Percentiles rank a stretch among this genome's conserved stretches.
Conservation (phyloP, 2,888 invertebrate genomes). For the Amphipyra berbera region DNA sequence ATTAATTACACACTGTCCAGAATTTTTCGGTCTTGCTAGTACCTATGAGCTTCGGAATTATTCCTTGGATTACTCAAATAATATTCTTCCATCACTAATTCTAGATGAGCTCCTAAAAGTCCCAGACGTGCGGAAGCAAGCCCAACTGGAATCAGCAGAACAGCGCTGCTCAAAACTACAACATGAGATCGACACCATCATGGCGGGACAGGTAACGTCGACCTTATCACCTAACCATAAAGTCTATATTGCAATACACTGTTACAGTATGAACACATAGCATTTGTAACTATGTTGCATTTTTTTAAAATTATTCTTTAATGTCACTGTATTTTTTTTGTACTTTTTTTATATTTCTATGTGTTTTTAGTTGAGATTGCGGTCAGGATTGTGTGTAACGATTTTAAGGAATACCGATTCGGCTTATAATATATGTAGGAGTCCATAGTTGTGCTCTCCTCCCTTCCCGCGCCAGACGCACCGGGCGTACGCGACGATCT, state of each 20-base stretch:
- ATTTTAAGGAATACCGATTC: background rate
- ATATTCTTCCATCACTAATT: constrained; percentile 35
- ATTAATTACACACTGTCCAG: too few relatives aligned
- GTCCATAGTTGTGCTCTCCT: too few relatives aligned
- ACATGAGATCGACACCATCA: constrained; percentile 82
- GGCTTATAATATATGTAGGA: too few relatives aligned
- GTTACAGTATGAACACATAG: constrained; percentile 46
- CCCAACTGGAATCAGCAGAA: constrained; percentile 83
- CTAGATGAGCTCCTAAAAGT: constrained; percentile 85
- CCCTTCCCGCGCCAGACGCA: too few relatives aligned
- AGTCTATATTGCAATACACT: constrained; percentile 42
- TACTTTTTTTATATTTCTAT: constrained; percentile 52
- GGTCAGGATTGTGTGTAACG: constrained; percentile 43
- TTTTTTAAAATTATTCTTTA: constrained; percentile 37
- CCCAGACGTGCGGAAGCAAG: constrained; percentile 84
- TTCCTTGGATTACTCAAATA: too few relatives aligned
- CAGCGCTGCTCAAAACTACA: constrained; percentile 80
- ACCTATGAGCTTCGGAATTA: too few relatives aligned
- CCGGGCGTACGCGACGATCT: too few relatives aligned
- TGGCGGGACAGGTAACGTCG: constrained; percentile 77
- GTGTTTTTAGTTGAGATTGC: constrained; percentile 54
- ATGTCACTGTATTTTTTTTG: constrained; percentile 52
- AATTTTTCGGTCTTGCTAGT: too few relatives aligned
- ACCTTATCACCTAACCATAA: constrained; percentile 22
- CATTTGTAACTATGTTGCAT: constrained; percentile 67